Evolutionary conservation across 2,113 vertebrate species (phyloP).

Genomic region (Triplophysa dalaica): DNA sequence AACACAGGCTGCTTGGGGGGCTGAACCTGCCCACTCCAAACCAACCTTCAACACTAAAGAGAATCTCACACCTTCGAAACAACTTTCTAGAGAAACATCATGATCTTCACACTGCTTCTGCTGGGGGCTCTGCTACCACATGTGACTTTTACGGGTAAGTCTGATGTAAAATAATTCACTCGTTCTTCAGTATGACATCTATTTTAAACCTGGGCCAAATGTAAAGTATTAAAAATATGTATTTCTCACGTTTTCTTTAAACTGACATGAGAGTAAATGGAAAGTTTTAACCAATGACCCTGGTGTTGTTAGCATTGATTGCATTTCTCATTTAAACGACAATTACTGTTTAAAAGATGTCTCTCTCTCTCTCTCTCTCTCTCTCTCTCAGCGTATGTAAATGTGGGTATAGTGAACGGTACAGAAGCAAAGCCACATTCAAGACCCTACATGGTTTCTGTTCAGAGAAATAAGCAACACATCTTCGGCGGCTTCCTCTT

Average conservation of each 20-base stretch:
- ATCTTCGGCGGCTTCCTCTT: conserved; percentile 49
- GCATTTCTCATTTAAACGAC: too few species aligned
- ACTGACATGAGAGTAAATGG: neutral
- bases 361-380: conserved; percentile 24
- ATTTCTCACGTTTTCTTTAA: neutral
- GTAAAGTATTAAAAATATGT: neutral
- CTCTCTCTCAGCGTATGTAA: conserved; percentile 30
- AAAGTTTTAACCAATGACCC: too few species aligned
- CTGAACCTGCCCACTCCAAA: neutral
- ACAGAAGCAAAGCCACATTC: conserved; percentile 31
- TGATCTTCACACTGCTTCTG: conserved; percentile 13
- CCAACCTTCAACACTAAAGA: neutral
- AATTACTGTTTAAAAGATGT: neutral
- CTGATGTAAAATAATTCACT: neutral
- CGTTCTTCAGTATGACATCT: neutral
- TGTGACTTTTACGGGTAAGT: neutral
- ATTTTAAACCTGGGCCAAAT: neutral
- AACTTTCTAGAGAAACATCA: neutral
- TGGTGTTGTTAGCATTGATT: too few species aligned
- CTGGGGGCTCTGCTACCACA: neutral
- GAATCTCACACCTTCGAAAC: neutral
- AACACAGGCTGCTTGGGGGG: neutral
- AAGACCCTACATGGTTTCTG: conserved; percentile 50
- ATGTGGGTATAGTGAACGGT: conserved; percentile 21
- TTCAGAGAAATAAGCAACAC: neutral